Percentiles rank a stretch among this genome's conserved stretches.
Evolutionary conservation across 1,140 invertebrate genomes (phyloP).

Genomic region (Drosophila kanapiae): DNA sequence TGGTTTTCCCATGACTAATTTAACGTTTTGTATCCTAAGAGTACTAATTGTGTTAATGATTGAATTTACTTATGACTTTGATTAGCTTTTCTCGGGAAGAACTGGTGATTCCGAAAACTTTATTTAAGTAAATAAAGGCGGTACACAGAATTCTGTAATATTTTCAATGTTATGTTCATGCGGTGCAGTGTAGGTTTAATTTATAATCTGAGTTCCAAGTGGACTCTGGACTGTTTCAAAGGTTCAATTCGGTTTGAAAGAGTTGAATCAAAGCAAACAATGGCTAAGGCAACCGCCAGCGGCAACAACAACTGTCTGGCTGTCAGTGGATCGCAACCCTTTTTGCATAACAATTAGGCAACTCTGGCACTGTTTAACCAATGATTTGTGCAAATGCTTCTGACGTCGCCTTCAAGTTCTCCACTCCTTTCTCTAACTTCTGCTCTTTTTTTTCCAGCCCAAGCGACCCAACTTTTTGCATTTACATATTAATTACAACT

Average conservation of each 20-base stretch:
- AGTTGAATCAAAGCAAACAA: constrained; percentile 9
- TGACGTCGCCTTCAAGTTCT: constrained; percentile 54
- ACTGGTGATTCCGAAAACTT: no score
- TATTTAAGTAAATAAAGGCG: not conserved
- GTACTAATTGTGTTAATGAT: not conserved
- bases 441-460: constrained; percentile 9
- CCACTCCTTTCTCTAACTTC: constrained; percentile 8
- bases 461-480: constrained; percentile 34
- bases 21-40: not conserved
- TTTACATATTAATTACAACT: constrained; percentile 78
- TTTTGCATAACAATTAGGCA: constrained; percentile 70
- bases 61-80: not conserved
- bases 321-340: constrained; percentile 1
- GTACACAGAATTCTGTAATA: not conserved
- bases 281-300: not conserved
- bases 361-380: constrained; percentile 51
- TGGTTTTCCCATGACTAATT: constrained; percentile 1
- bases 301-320: not conserved
- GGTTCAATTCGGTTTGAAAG: constrained; percentile 9
- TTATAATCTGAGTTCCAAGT: not conserved
- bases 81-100: no score
- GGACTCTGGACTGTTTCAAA: constrained; percentile 12
- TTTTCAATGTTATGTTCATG: not conserved
- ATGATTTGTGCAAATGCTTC: constrained; percentile 73
- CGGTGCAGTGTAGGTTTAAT: not conserved